Conservation (phyloP, 2,888 invertebrate species). For the Saturnia pavonia region DNA sequence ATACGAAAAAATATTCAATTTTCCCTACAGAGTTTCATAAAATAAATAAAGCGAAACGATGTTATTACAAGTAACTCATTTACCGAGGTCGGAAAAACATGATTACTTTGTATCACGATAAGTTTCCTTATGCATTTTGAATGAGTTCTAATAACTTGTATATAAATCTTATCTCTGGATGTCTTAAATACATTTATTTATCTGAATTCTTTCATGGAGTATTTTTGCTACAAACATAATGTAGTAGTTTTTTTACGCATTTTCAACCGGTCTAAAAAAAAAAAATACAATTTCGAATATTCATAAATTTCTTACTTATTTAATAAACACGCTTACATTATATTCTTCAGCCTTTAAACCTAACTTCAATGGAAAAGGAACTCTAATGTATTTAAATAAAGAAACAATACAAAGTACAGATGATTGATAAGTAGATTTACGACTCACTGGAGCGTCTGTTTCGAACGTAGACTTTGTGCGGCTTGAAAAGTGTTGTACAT, state of each 20-base stretch:
- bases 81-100: not conserved
- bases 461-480: slow-evolving; percentile 69
- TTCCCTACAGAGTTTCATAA: not conserved
- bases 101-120: not conserved
- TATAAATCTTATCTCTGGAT: not conserved
- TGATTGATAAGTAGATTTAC: not conserved
- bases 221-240: not conserved
- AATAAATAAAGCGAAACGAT: not conserved
- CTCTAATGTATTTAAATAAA: slow-evolving; percentile 1
- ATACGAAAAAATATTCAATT: not conserved
- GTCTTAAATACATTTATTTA: not conserved
- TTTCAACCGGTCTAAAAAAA: too few relatives aligned
- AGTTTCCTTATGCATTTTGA: not conserved
- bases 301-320: not conserved
- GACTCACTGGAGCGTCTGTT: slow-evolving; percentile 2
- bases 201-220: not conserved
- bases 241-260: too few relatives aligned
- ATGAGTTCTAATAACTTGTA: not conserved
- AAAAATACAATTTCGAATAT: not conserved
- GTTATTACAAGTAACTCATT: not conserved
- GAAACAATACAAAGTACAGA: not conserved
- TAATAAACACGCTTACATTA: not conserved
- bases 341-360: slow-evolving; percentile 11
- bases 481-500: slow-evolving; percentile 94
- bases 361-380: not conserved